These are phyloP conservation scores for Fopius arisanus DNA, from an alignment of 1,140 invertebrate genomes.

Conservation along the genomic window DNA sequence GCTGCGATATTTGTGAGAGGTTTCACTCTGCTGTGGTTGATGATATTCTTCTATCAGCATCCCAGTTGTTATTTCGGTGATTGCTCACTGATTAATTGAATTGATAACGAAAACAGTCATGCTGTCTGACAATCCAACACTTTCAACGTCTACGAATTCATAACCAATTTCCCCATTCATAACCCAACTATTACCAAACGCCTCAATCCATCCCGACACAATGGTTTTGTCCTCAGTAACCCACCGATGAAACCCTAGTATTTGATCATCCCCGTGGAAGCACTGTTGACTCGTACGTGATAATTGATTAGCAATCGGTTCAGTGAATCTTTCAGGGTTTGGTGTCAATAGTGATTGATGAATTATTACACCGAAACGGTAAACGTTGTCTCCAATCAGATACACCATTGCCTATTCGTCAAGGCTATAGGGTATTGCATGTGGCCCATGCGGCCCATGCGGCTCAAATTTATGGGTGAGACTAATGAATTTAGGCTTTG, in stretches of 20 bases:
- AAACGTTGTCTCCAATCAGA: neutral
- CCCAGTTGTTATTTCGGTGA: too few relatives aligned
- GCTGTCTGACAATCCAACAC: too few relatives aligned
- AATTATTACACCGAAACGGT: conserved; percentile 16
- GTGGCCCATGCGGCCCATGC: neutral
- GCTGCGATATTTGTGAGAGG: too few relatives aligned
- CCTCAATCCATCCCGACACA: neutral
- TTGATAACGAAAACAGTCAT: too few relatives aligned
- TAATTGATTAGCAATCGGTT: conserved; percentile 15
- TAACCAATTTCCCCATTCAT: neutral
- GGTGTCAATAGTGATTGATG: conserved; percentile 13
- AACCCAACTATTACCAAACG: neutral
- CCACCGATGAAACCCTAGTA: neutral
- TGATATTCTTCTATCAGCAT: too few relatives aligned
- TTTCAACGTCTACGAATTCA: neutral
- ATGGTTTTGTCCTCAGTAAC: neutral
- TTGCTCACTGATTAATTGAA: too few relatives aligned
- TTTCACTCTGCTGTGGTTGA: too few relatives aligned
- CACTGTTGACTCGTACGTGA: conserved; percentile 10
- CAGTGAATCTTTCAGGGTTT: conserved; percentile 9
- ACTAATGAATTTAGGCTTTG: neutral
- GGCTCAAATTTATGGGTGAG: neutral
- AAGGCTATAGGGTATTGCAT: neutral
- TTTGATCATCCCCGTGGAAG: neutral
- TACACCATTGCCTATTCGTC: neutral